A percentile compares a stretch with the other conserved stretches of the same genome.
phyloP scores from a whole-genome alignment of 2,113 vertebrate genomes.

The Motacilla tschutschensis region DNA sequence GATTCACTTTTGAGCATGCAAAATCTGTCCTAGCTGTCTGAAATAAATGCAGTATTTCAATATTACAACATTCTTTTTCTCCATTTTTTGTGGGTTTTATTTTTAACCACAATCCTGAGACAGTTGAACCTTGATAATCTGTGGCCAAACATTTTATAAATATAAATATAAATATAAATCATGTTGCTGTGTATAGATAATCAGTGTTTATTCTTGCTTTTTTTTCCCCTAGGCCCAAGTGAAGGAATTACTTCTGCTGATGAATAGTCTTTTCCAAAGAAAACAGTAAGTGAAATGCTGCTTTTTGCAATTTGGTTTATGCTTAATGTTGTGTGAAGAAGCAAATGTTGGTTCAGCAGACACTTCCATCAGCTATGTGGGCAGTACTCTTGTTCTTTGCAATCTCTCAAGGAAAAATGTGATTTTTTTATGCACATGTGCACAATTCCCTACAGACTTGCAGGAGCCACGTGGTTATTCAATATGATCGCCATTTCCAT shows the following conservation, averaged over 20 bases:
- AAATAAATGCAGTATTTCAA: neutral
- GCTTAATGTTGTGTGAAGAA: neutral
- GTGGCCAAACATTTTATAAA: neutral
- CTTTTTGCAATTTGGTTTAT: constrained; percentile 1
- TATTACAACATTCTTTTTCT: neutral
- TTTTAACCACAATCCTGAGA: neutral
- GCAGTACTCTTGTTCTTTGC: neutral
- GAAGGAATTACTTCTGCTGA: neutral
- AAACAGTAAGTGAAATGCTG: constrained; percentile 3
- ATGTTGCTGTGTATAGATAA: neutral
- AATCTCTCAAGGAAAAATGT: neutral
- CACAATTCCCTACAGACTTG: neutral
- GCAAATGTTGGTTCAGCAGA: neutral
- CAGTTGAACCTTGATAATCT: neutral
- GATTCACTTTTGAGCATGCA: neutral
- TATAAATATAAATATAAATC: neutral
- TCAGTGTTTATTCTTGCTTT: neutral
- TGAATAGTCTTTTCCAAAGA: neutral
- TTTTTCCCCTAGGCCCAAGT: neutral
- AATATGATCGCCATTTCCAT: neutral
- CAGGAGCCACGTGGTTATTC: neutral
- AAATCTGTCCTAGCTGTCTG: neutral
- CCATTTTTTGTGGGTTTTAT: neutral
- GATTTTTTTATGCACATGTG: neutral
- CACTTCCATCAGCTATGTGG: neutral